These are phyloP conservation scores for Heliocidaris tuberculata DNA, from an alignment of 35 echinoderm and acorn worm species.

Conservation along the genomic window DNA sequence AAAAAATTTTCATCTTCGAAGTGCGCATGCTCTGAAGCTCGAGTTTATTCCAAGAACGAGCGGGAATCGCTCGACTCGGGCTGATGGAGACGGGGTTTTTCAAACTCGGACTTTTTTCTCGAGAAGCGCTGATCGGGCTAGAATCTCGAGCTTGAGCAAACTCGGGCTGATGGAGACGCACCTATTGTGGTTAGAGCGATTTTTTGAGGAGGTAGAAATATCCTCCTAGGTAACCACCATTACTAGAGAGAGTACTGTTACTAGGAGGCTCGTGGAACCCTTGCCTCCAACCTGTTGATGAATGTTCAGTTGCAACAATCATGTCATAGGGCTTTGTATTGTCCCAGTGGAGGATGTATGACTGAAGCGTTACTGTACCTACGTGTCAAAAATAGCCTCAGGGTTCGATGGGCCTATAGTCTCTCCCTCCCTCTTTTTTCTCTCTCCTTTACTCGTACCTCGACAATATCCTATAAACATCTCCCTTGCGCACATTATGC, in stretches of 20 bases:
- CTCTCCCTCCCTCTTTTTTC: neutral
- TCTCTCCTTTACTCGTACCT: neutral
- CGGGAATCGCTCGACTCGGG: too few relatives aligned
- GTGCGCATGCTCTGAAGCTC: too few relatives aligned
- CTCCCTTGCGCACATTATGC: neutral
- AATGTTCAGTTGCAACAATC: neutral
- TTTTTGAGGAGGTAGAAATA: too few relatives aligned
- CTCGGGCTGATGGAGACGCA: too few relatives aligned
- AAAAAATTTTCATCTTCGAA: too few relatives aligned
- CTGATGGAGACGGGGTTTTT: too few relatives aligned
- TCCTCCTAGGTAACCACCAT: neutral
- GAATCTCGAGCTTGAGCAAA: too few relatives aligned
- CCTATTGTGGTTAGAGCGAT: too few relatives aligned
- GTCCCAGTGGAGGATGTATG: slow-evolving; percentile 34
- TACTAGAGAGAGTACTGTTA: neutral
- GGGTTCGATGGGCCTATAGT: slow-evolving; percentile 2
- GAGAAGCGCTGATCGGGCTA: too few relatives aligned
- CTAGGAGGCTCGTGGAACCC: neutral
- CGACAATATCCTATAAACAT: neutral
- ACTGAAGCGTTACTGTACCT: slow-evolving; percentile 39
- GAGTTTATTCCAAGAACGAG: too few relatives aligned
- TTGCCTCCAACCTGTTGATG: neutral
- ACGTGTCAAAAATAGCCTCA: slow-evolving; percentile 19
- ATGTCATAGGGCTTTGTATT: slow-evolving; percentile 10
- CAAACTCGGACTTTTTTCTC: too few relatives aligned